A percentile compares a stretch with the other conserved stretches of the same genome.
phyloP scores from a whole-genome alignment of 2,888 invertebrate species.

The Pyralis farinalis region DNA sequence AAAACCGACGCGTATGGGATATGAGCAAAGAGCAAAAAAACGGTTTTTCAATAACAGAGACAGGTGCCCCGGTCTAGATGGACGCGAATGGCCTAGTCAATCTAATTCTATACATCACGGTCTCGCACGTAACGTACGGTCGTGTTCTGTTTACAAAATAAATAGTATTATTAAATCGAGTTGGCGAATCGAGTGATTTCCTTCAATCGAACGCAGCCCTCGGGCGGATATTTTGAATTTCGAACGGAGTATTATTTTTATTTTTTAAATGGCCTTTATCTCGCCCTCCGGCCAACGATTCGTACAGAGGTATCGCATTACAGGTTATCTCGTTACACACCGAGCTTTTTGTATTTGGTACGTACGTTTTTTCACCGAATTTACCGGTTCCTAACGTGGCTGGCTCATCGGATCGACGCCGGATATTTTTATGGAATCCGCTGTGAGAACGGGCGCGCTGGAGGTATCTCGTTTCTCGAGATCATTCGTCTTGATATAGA shows the following conservation, averaged over 20 bases:
- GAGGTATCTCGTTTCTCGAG: constrained; percentile 66
- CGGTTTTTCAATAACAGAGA: constrained; percentile 13
- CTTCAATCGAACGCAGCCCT: constrained; percentile 42
- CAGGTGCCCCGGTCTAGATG: constrained; percentile 9
- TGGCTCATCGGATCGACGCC: constrained; percentile 37
- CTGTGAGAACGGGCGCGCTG: constrained; percentile 56
- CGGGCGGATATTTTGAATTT: constrained; percentile 66
- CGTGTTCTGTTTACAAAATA: constrained; percentile 20
- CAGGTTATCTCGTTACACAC: constrained; percentile 69
- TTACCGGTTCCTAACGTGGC: constrained; percentile 49
- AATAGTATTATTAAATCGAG: constrained; percentile 35
- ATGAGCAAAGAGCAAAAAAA: constrained; percentile 55
- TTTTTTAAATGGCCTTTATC: constrained; percentile 64
- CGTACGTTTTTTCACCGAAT: constrained; percentile 46
- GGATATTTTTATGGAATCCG: constrained; percentile 62
- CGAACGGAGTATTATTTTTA: constrained; percentile 53
- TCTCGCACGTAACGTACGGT: constrained; percentile 2
- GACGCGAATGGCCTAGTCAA: background rate
- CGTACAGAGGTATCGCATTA: constrained; percentile 72
- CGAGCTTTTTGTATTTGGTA: constrained; percentile 44
- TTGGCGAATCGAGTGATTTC: constrained; percentile 44
- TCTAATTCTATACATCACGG: background rate
- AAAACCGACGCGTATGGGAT: constrained; percentile 66
- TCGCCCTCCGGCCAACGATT: constrained; percentile 65
- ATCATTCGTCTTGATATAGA: constrained; percentile 65